Evolutionary conservation across 92 coral and sea anemone genomes (phyloP), one percentile per base, ranked within the genome.

Genomic region (Epizoanthus stellaris): DNA sequence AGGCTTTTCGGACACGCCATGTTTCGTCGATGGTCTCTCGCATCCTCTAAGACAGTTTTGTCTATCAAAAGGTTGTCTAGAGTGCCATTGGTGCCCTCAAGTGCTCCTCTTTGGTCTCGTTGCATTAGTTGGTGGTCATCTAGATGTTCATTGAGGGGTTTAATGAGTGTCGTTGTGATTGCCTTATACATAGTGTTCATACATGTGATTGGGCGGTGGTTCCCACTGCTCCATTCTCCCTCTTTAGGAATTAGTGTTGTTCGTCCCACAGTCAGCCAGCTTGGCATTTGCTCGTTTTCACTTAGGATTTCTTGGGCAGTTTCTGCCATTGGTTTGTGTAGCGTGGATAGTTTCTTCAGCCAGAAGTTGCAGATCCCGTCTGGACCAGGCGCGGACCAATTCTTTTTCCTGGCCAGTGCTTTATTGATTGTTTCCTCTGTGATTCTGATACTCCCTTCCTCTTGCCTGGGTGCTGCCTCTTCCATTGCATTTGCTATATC

Each of bases 321-420:
- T 23, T 63, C 36, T 63, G 68, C 68, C 68, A 63, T 64, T 34
- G 68, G 39, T 34, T 23, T 64, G 66, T 61, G 66, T 61, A 61
- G 25, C 4, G 66, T 61, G 66, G 66, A 17, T 12, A 61, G 66
- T 61, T 61, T 61, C 66, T 61, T 61, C 21, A 61, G 25, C 25
- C 66, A 61, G 52, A 45, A 45, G 52, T 45, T 45, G 52, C 52
- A 45, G 52, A 45, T 45, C 52, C 52, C 52, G 3, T 45, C 52
- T 45, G 9, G 52, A 45, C 52, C 52, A 45, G 52, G 52, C 10
- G 52, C 67, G 25, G 36, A 62, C 67, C 19, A 62, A 7, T 16
- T 62, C 34, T 62, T 62, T 62, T 62, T 62, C 21, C 16, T 62
- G 3, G 19, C 21, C 25, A 61, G 20, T n/a, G 25, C 67, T 61